These are phyloP conservation scores for Hemibagrus wyckioides DNA, from an alignment of 2,113 vertebrate genomes.

Conservation along the genomic window DNA sequence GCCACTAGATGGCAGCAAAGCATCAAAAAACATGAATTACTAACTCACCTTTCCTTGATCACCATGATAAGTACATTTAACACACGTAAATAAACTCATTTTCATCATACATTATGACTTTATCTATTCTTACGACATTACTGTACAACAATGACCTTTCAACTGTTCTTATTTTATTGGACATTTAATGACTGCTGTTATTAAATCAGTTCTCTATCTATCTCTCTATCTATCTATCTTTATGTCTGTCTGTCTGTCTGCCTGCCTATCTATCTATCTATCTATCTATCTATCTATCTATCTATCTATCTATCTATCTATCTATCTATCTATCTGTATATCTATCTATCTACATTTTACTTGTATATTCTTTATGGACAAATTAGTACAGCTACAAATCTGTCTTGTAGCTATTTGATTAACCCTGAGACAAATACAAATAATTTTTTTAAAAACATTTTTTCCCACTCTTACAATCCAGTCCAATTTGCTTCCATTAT, in stretches of 20 bases:
- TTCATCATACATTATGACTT: too few relatives aligned
- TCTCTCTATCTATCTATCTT: too few relatives aligned
- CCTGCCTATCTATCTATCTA: too few relatives aligned
- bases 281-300: too few relatives aligned
- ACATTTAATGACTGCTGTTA: neutral
- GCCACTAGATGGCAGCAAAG: slow-evolving; percentile 3
- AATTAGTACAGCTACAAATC: neutral
- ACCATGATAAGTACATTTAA: neutral
- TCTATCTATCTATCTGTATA: too few relatives aligned
- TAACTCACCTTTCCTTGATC: neutral
- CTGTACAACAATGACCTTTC: neutral
- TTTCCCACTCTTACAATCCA: neutral
- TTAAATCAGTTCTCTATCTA: too few relatives aligned
- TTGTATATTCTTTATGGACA: neutral
- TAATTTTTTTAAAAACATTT: neutral
- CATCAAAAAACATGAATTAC: neutral
- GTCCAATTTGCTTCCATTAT: neutral
- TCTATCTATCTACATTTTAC: neutral
- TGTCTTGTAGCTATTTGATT: neutral
- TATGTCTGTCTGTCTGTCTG: too few relatives aligned
- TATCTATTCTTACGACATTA: neutral
- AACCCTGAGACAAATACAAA: neutral
- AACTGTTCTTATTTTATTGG: neutral
- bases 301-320: too few relatives aligned
- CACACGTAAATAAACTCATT: neutral